Evolutionary conservation across 2,888 invertebrate genomes (phyloP), one percentile per base, ranked within the genome.

Genomic region (Scaptodrosophila latifasciaeformis): DNA sequence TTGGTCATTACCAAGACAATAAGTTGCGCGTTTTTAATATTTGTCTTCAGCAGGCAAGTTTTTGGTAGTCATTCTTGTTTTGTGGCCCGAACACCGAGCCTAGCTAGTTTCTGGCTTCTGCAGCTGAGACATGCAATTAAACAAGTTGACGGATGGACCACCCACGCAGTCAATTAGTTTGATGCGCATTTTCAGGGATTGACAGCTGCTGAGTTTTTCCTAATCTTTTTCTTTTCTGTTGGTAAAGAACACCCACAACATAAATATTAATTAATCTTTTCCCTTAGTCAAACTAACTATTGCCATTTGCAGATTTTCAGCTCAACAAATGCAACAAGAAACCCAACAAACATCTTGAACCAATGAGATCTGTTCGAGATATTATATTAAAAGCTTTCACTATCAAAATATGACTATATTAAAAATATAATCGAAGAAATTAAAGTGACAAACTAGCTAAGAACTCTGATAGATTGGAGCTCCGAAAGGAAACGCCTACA

Each of bases 81-180:
- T 24, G 4, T 3, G 24, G 24, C 4, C 24, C 24, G 3, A 7
- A 3, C 24, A 7, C 24, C 24, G 24, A 7, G 4, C 7, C 1
- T 12, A 13, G 7, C 17, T 13, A 35, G 3, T 15, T 6, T 4
- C n/a, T 6, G 9, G 31, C 12, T 27, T 5, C 12, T 31, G 2
- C n/a, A 13, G 13, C 2, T 34, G 34, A 12, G 12, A 15, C 34
- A 13, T 34, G 34, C 34, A 34, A 34, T 34, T 34, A 10, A 34
- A 34, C 34, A 34, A 37, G 37, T 31, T 21, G 40, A 17, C 40
- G 10, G 30, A 7, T 47, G 0, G 55, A 19, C 69, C 70, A 67
- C 67, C 74, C 70, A 65, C 62, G 57, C 27, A 46, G 35, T 55
- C 62, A 62, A 67, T 70, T 62, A 63, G 48, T 40, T 62, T 58